phyloP scores from a whole-genome alignment of 2,888 invertebrate species.

The Dione juno region DNA sequence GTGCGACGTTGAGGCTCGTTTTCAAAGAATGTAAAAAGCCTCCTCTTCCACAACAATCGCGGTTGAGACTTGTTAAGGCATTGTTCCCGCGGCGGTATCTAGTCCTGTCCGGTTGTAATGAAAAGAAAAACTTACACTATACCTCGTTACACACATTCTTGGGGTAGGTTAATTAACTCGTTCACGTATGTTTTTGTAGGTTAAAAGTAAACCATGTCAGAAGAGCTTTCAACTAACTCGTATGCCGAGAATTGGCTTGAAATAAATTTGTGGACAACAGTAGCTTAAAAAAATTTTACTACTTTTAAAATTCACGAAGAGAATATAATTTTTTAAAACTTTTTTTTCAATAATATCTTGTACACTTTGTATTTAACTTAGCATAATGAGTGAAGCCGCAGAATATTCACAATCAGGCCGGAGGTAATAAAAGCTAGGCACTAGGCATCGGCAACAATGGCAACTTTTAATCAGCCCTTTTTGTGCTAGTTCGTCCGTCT shows the following conservation, averaged over 20 bases:
- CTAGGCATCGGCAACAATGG: slow-evolving; percentile 64
- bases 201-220: slow-evolving; percentile 43
- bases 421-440: slow-evolving; percentile 50
- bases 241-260: slow-evolving; percentile 3
- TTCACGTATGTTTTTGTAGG: slow-evolving; percentile 32
- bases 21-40: slow-evolving; percentile 65
- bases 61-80: slow-evolving; percentile 65
- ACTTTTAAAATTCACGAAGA: background rate
- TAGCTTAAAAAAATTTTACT: background rate
- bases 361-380: slow-evolving; percentile 2
- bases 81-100: slow-evolving; percentile 63
- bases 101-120: slow-evolving; percentile 53
- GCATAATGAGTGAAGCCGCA: slow-evolving; percentile 17
- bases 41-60: slow-evolving; percentile 66
- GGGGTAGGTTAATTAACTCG: slow-evolving; percentile 44
- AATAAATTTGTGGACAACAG: background rate
- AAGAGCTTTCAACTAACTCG: slow-evolving; percentile 24
- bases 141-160: slow-evolving; percentile 44
- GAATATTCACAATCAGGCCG: slow-evolving; percentile 46
- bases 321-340: no score
- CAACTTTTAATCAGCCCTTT: slow-evolving; percentile 78
- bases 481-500: slow-evolving; percentile 72
- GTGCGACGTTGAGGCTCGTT: slow-evolving; percentile 56
- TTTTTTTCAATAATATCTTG: background rate
- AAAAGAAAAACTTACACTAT: slow-evolving; percentile 52